Base-by-base conservation (phyloP, 1,140 invertebrate genomes). In the Pteromalus puparum region DNA sequence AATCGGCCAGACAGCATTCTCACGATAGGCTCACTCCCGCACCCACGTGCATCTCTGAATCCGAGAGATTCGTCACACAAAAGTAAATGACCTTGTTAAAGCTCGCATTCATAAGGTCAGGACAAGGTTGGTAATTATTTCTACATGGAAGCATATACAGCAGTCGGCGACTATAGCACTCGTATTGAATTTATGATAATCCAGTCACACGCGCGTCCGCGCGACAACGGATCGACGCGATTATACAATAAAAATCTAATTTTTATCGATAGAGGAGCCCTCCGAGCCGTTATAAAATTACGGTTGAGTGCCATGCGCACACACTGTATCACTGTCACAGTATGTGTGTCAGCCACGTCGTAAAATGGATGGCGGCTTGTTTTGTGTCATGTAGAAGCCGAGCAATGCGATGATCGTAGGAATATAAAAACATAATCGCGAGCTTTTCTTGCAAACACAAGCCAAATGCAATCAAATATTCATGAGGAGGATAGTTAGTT, bases 241-340 rank as follows among this genome's bases (percentile, higher is more conserved):
- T 83, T 78, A 72, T 78, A 24, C 68, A 78, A 72, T 72, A 61
- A 70, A 83, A 83, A 78, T 67, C 67, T 77, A 38, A 83, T 83
- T 83, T 83, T 83, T 77, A 83, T 78, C 65, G 75, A 78, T 77
- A 74, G 9, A 53, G n/a, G 10, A 72, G 42, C 13, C 12, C 9
- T 26, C 68, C 68, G 84, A 61, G 81, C 83, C 3, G 82, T 87
- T 86, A 83, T 82, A 82, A 84, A 85, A 87, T 88, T 86, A 87
- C 83, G 83, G 86, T 85, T 70, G 42, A 70, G 34, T 80, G 65
- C 38, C 42, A 24, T 21, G 30, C 15, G 30, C 15, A 76, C 34
- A 21, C n/a, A 28, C 5, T 68, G 28, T 34, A 28, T n/a, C n/a
- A n/a, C n/a, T 0, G 30, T 5, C 38, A 34, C n/a, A 73, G 38